Evolutionary conservation across 35 echinoderm and acorn worm genomes (phyloP), one percentile per base, ranked within the genome.

Genomic region (Apostichopus parvimensis): DNA sequence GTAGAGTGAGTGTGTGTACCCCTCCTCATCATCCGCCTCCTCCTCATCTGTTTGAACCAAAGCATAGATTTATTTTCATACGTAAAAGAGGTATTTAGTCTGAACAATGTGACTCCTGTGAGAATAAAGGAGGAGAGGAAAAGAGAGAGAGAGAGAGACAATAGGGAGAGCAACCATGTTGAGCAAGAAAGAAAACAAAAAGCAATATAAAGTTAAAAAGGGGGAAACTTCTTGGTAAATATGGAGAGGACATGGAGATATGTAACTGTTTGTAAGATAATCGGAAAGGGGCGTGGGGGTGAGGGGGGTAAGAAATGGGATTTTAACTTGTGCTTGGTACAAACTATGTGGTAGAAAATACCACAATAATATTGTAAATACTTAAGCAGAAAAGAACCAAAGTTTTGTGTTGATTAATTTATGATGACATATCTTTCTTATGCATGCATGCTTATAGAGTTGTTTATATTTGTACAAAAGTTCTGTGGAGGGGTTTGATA

Each of bases 391-490:
- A 58, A 58, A 59, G 57, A 84, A 84, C 81, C 81, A 84, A 84
- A 84, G 81, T 84, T 75, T 75, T 84, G 79, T 82, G 81, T 84
- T 58, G 81, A 75, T 75, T 75, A 75, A 75, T 84, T 84, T 84
- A 84, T 84, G 54, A 84, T 84, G 81, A 84, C 64, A 68, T 75
- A 21, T 84, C 53, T 84, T 84, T 84, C 55, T 84, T 84, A 84
- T 84, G 81, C 56, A 84, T 84, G 56, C 81, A 84, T 84, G 20
- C 6, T 75, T 75, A n/a, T 75, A 75, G 71, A 75, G 71, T 75
- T 18, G 71, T 84, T 59, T 84, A 84, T 84, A 59, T 84, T 58
- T 57, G 81, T 84, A 84, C 55, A 84, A 84, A 84, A n/a, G 17
- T 68, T 20, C 20, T 75, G 13, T 75, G 71, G 17, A 75, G 71